phyloP scores from a whole-genome alignment of 2,113 vertebrate genomes.

The Melanotaenia duboulayi region DNA sequence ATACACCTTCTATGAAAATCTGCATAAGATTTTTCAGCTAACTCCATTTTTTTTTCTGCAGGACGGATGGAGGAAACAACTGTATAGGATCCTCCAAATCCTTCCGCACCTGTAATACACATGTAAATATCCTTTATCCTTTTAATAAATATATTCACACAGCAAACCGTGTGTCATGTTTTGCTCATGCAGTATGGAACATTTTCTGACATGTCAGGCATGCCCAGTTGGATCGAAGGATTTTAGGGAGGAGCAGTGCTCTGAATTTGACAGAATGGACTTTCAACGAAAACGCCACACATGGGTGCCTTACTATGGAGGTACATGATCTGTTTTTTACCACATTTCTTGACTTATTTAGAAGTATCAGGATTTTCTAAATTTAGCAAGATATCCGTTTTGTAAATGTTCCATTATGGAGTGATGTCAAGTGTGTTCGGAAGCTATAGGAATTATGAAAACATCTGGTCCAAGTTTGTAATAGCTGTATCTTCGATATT shows the following conservation, averaged over 20 bases:
- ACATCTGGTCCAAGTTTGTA: not conserved
- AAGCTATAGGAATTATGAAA: not conserved
- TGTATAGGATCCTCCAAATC: slow-evolving; percentile 87
- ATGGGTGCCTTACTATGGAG: slow-evolving; percentile 92
- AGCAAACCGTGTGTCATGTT: not conserved
- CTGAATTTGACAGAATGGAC: slow-evolving; percentile 84
- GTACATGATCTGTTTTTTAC: slow-evolving; percentile 63
- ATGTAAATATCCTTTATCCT: slow-evolving; percentile 50
- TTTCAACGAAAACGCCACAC: slow-evolving; percentile 87
- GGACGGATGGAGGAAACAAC: slow-evolving; percentile 86
- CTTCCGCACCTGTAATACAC: slow-evolving; percentile 84
- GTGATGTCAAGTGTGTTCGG: too few relatives aligned
- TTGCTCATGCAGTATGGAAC: not conserved
- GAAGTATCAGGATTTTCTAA: not conserved
- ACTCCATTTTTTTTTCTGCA: slow-evolving; percentile 54
- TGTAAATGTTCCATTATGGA: too few relatives aligned
- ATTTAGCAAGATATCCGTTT: not conserved
- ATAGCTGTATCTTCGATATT: not conserved
- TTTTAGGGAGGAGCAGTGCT: slow-evolving; percentile 92
- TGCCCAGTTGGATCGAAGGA: slow-evolving; percentile 86
- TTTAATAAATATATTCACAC: not conserved
- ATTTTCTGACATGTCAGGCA: slow-evolving; percentile 52
- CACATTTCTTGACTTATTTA: not conserved
- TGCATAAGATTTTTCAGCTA: not conserved
- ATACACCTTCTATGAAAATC: not conserved